Conservation (phyloP, 2,113 vertebrate species). For the Mixornis gularis region DNA sequence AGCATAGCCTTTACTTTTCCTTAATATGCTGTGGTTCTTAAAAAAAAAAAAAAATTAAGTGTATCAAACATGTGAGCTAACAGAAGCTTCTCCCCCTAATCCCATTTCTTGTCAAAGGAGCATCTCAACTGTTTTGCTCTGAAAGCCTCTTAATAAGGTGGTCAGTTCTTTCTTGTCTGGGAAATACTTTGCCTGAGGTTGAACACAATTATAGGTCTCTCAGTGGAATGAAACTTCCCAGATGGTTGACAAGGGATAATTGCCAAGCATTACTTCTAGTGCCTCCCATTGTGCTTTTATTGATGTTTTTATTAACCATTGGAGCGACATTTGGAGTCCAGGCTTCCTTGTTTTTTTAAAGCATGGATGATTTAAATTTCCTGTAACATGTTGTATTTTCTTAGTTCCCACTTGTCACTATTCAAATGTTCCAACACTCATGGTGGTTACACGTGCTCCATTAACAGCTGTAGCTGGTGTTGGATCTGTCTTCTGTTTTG, state of each 20-base stretch:
- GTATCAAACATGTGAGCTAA: background rate
- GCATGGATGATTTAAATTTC: background rate
- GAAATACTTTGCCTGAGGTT: background rate
- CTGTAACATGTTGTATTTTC: background rate
- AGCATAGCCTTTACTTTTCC: background rate
- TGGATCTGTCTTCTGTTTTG: background rate
- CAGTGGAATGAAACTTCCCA: background rate
- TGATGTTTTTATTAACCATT: background rate
- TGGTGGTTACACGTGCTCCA: background rate
- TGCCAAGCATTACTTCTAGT: background rate
- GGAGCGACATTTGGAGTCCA: background rate
- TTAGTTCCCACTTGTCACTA: background rate
- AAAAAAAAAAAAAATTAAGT: no score
- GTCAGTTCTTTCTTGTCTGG: background rate
- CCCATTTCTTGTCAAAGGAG: background rate
- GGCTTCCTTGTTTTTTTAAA: background rate
- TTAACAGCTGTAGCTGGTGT: background rate
- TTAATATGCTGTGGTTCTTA: background rate
- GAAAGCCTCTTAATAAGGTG: background rate
- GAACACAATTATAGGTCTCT: background rate
- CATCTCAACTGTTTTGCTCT: background rate
- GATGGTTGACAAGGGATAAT: background rate
- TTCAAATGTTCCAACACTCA: background rate
- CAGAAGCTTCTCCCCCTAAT: background rate
- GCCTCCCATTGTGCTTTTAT: background rate